Evolutionary conservation across 2,888 invertebrate species (phyloP).

Genomic region (Drosophila hamatofila): DNA sequence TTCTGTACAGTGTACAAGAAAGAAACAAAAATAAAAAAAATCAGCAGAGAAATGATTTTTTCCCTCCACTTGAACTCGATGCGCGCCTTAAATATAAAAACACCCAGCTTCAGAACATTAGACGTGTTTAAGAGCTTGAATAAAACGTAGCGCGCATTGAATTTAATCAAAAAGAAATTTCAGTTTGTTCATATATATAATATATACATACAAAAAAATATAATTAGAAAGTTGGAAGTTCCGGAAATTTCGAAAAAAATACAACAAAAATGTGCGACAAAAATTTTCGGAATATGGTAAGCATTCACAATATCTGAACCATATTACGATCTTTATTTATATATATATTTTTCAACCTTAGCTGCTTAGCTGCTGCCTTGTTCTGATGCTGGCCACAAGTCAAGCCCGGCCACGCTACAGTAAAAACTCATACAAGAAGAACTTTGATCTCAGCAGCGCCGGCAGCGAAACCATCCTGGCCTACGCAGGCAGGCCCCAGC

Average conservation of each 20-base stretch:
- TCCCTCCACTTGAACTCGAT: constrained; percentile 38
- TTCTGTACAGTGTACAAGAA: neutral
- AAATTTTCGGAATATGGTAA: constrained; percentile 55
- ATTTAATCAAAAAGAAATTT: neutral
- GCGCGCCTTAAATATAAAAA: constrained; percentile 75
- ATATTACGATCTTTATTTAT: neutral
- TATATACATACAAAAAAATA: neutral
- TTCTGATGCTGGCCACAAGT: constrained; percentile 18
- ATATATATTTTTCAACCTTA: neutral
- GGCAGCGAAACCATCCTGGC: constrained; percentile 51
- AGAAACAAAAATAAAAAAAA: constrained; percentile 7
- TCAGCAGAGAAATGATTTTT: constrained; percentile 29
- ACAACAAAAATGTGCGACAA: constrained; percentile 40
- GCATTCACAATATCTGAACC: neutral
- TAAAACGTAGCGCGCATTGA: constrained; percentile 42
- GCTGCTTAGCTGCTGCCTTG: constrained; percentile 49
- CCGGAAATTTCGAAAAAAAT: neutral
- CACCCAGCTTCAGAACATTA: constrained; percentile 68
- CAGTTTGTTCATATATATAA: neutral
- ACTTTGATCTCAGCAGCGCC: constrained; percentile 45
- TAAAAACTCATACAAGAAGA: constrained; percentile 13
- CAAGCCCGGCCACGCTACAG: constrained; percentile 64
- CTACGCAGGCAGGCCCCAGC: constrained; percentile 61
- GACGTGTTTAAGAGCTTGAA: constrained; percentile 73
- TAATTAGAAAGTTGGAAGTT: constrained; percentile 1